Evolutionary conservation across 2,113 vertebrate species (phyloP), one percentile per base, ranked within the genome.

Genomic region (Astatotilapia flaviijosephi): DNA sequence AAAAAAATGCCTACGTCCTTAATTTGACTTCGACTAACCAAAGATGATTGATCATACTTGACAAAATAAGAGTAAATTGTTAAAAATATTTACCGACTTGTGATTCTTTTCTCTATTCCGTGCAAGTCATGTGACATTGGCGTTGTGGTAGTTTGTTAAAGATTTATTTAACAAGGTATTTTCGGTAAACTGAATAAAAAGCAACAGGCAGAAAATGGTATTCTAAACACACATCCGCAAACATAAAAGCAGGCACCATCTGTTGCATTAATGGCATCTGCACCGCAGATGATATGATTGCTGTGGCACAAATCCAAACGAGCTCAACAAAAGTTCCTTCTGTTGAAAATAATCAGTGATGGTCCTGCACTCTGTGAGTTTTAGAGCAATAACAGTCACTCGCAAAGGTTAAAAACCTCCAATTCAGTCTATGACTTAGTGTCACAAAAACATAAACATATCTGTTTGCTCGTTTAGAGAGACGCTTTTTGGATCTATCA

Each of bases 261-360:
- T 91, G 85, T 77, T 37, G 45, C n/a, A 31, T 85, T 65, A 83
- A 56, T 70, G 86, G 84, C 62, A 83, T 91, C 84, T 86, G 92
- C 86, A 70, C 19, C 35, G 45, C 89, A 91, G 83, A 92, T 85
- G 86, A 91, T 84, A 28, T 82, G 92, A 86, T 94, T 90, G 53
- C 6, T 84, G 82, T 93, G 88, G 86, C 85, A 35, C 49, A 1
- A 11, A 53, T 83, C 90, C 93, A 91, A 92, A 90, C 65, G 80
- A 88, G 81, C 80, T 35, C 80, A 47, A 82, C 83, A 80, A 88
- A 88, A 90, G 83, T 77, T 86, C 86, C 53, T 65, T 65, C 82
- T 79, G 6, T 37, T 82, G 47, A 92, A 92, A 92, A 92, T 58
- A 92, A 91, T 87, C 62, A 60, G 55, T 11, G 7, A 40, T 10